Conservation (phyloP, 2,113 vertebrate genomes). For the Gorsachius goisagi region DNA sequence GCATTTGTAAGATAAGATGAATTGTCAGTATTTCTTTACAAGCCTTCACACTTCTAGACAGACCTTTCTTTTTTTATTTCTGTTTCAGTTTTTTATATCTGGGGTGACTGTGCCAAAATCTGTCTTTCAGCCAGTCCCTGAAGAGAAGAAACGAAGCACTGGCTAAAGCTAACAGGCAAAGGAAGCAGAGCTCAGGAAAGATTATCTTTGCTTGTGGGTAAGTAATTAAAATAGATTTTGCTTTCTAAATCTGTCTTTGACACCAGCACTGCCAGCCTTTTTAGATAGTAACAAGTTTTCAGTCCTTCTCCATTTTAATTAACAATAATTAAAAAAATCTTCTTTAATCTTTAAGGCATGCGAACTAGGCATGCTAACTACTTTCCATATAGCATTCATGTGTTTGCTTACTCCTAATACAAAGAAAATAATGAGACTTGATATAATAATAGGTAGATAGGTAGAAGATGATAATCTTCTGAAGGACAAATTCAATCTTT, state of each 20-base stretch:
- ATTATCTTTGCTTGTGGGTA: not conserved
- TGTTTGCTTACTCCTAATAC: not conserved
- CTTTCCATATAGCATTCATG: not conserved
- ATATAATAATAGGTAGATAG: not conserved
- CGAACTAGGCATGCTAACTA: not conserved
- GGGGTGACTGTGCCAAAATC: not conserved
- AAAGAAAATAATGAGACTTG: not conserved
- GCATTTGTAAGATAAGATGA: not conserved
- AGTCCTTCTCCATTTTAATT: not conserved
- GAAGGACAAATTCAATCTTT: not conserved
- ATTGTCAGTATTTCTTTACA: not conserved
- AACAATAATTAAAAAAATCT: not conserved
- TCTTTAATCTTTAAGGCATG: not conserved
- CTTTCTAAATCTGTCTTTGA: not conserved
- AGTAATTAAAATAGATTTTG: not conserved
- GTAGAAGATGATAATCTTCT: not conserved
- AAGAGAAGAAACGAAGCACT: not conserved
- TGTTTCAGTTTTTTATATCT: not conserved
- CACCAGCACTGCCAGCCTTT: not conserved
- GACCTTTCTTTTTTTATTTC: not conserved
- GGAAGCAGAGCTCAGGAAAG: not conserved
- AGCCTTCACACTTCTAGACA: not conserved
- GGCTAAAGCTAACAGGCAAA: not conserved
- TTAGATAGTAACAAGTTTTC: not conserved
- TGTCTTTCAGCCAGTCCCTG: not conserved